These are phyloP conservation scores for Andrena haemorrhoa DNA, from an alignment of 2,888 invertebrate genomes.

Conservation along the genomic window DNA sequence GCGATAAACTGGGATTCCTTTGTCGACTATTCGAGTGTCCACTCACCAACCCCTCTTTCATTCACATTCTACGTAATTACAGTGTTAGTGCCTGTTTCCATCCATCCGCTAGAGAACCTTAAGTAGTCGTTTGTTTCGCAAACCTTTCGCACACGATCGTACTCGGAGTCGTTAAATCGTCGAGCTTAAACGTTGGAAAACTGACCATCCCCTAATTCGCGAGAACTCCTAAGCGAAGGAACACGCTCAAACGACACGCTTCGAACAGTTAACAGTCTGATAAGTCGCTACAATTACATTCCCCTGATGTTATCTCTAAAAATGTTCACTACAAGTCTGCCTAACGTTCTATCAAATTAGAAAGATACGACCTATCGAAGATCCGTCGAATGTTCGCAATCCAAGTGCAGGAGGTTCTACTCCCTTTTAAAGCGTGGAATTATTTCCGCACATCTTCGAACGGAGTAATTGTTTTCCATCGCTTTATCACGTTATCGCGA, in stretches of 20 bases:
- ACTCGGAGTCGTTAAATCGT: slow-evolving; percentile 2
- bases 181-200: neutral
- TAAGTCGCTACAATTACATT: neutral
- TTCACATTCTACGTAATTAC: slow-evolving; percentile 34
- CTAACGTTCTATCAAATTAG: neutral
- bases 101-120: neutral
- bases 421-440: neutral
- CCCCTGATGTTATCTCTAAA: neutral
- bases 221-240: slow-evolving; percentile 7
- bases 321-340: neutral
- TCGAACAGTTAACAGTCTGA: neutral
- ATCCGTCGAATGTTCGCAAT: neutral
- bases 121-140: slow-evolving; percentile 9
- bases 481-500: slow-evolving; percentile 53
- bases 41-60: slow-evolving; percentile 9
- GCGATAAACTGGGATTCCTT: slow-evolving; percentile 67
- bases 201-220: slow-evolving; percentile 23
- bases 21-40: slow-evolving; percentile 36
- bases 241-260: neutral
- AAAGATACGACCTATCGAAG: neutral
- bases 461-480: slow-evolving; percentile 30
- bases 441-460: neutral
- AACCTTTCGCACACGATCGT: neutral
- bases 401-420: neutral
- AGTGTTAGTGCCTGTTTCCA: neutral